These are phyloP conservation scores for Diogma glabrata DNA, from an alignment of 2,888 invertebrate genomes.

Conservation along the genomic window DNA sequence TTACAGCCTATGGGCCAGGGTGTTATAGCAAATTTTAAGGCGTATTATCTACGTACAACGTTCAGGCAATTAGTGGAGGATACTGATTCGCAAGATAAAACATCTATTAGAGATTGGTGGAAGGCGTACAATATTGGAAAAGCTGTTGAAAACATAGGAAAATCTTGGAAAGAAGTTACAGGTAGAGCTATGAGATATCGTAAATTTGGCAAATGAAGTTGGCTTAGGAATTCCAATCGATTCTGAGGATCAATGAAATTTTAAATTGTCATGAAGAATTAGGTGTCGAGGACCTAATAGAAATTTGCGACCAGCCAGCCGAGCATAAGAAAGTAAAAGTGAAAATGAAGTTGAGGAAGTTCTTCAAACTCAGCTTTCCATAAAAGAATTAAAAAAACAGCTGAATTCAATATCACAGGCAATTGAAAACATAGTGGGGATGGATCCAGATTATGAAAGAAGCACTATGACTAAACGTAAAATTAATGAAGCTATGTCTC, in stretches of 20 bases:
- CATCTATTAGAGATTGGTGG: background rate
- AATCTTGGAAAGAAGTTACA: background rate
- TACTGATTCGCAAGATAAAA: background rate
- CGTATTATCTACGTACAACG: background rate
- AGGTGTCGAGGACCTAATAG: background rate
- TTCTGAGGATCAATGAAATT: background rate
- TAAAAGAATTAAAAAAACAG: background rate
- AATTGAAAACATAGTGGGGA: too few species aligned
- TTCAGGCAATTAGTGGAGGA: background rate
- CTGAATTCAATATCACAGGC: background rate
- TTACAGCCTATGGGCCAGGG: background rate
- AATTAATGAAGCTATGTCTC: too few species aligned
- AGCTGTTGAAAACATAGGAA: background rate
- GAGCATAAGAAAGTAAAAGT: background rate
- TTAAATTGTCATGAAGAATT: background rate
- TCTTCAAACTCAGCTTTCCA: background rate
- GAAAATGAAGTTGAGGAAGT: background rate
- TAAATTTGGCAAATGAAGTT: background rate
- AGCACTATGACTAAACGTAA: too few species aligned
- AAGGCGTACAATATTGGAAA: background rate
- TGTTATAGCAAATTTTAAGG: background rate
- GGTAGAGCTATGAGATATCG: background rate
- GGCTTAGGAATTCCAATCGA: background rate
- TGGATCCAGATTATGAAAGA: too few species aligned
- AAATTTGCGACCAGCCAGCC: constrained; percentile 4